Evolutionary conservation across 2,113 vertebrate species (phyloP).

Genomic region (Cheilinus undulatus): DNA sequence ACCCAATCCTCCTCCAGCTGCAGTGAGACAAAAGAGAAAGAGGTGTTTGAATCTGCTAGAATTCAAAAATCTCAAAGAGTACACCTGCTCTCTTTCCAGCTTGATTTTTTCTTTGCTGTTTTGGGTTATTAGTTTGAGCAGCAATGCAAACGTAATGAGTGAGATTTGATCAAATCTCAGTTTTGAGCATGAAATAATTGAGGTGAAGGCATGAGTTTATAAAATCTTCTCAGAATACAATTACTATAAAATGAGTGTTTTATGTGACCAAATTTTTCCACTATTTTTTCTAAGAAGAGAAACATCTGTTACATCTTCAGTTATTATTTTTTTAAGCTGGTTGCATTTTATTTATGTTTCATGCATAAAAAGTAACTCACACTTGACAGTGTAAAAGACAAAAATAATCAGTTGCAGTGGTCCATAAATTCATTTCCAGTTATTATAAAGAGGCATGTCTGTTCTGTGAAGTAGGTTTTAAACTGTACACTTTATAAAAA

Average conservation of each 20-base stretch:
- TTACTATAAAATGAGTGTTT: too few species aligned
- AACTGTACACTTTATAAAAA: too few species aligned
- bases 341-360: too few species aligned
- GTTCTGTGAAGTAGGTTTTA: too few species aligned
- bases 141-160: constrained; percentile 49
- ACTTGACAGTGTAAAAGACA: too few species aligned
- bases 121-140: constrained; percentile 53
- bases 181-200: constrained; percentile 9
- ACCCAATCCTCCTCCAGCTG: constrained; percentile 43
- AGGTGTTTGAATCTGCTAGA: constrained; percentile 80
- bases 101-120: constrained; percentile 58
- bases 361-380: too few species aligned
- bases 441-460: too few species aligned
- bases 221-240: too few species aligned
- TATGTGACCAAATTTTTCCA: constrained; percentile 7
- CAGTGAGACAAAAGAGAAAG: constrained; percentile 39
- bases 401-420: too few species aligned
- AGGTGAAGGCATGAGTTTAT: constrained; percentile 9
- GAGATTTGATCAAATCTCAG: constrained; percentile 49
- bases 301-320: too few species aligned
- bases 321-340: too few species aligned
- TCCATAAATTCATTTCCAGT: too few species aligned
- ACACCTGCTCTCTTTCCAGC: constrained; percentile 68
- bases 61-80: constrained; percentile 79
- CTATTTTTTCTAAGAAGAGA: neutral